phyloP scores from a whole-genome alignment of 2,113 vertebrate species.

The Lipophrys pholis region DNA sequence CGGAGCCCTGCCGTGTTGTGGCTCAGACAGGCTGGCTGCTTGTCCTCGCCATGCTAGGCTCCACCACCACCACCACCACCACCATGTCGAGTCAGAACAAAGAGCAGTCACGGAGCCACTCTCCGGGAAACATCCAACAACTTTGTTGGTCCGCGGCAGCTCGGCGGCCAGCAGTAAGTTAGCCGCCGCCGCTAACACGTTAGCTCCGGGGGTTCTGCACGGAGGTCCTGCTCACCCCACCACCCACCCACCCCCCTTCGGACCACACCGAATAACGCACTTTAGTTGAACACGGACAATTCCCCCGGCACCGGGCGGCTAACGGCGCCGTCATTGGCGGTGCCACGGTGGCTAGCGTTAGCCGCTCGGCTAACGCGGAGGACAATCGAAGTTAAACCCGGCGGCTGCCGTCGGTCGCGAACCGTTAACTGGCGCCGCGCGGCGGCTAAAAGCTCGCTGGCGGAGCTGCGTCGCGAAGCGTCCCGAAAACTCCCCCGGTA shows the following conservation, averaged over 20 bases:
- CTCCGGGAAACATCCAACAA: conserved; percentile 73
- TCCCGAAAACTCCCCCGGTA: conserved; percentile 4
- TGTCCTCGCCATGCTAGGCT: conserved; percentile 63
- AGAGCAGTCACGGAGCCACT: conserved; percentile 69
- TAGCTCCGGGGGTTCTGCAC: conserved; percentile 36
- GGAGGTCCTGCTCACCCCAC: background rate
- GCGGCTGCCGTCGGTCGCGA: conserved; percentile 62
- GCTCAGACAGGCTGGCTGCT: conserved; percentile 7
- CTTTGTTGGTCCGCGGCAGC: conserved; percentile 68
- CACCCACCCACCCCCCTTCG: background rate
- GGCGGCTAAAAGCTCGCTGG: conserved; percentile 35
- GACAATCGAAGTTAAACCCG: conserved; percentile 73
- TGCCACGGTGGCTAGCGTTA: conserved; percentile 28
- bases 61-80: conserved; percentile 45
- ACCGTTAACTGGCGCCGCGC: conserved; percentile 41
- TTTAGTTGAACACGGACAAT: conserved; percentile 14
- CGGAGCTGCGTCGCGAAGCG: conserved; percentile 48
- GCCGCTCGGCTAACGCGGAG: conserved; percentile 54
- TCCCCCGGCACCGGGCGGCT: conserved; percentile 2
- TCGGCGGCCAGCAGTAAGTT: conserved; percentile 47
- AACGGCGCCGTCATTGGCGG: conserved; percentile 30
- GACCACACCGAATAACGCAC: conserved; percentile 1
- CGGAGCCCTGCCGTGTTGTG: conserved; percentile 1
- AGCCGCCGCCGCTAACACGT: conserved; percentile 59
- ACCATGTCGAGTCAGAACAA: conserved; percentile 74